Base-by-base conservation (phyloP, 1,140 invertebrate genomes). In the Ips typographus region DNA sequence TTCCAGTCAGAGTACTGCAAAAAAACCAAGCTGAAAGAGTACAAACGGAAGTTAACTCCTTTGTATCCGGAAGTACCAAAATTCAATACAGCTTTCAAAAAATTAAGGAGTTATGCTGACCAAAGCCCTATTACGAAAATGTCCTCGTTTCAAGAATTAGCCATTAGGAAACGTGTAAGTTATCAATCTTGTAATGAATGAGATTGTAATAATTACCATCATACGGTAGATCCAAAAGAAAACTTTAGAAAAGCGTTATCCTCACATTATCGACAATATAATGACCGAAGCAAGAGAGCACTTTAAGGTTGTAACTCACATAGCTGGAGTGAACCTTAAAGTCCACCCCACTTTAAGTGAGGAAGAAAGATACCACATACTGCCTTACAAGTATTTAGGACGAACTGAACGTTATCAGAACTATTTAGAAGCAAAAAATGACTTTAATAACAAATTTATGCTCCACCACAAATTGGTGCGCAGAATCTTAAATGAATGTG, bases 391-490 rank as follows among this genome's bases (percentile, higher is more conserved):
- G 77, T 83, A 81, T 69, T 74, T 79, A 2, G 88, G 88, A 1
- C 77, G 82, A 58, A 89, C 88, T 1, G 70, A 83, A 37, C 83
- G 86, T 73, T 86, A 86, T 69, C 68, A 80, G 0, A 81, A 81
- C 63, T 90, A 85, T 81, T 49, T 87, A 4, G 82, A 79, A 68
- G 86, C 83, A 77, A 83, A 84, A 39, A 84, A 84, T 36, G 82
- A 81, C 65, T 73, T 90, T 1, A 76, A 81, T 71, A 81, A 80
- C 53, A 84, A 80, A 68, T 82, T 85, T 62, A 82, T 88, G 4
- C 77, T 88, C 22, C 77, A 88, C 36, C 85, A 89, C 74, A 84
- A 83, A 22, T 83, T 88, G 59, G 82, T 90, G 67, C 83, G 84
- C 63, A 80, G 83, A 7, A 82, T 90, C 2, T 75, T 89, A 2